A percentile compares a stretch with the other conserved stretches of the same genome.
Conservation (phyloP, 64 coral and sea anemone species). For the Catalaphyllia jardinei region DNA sequence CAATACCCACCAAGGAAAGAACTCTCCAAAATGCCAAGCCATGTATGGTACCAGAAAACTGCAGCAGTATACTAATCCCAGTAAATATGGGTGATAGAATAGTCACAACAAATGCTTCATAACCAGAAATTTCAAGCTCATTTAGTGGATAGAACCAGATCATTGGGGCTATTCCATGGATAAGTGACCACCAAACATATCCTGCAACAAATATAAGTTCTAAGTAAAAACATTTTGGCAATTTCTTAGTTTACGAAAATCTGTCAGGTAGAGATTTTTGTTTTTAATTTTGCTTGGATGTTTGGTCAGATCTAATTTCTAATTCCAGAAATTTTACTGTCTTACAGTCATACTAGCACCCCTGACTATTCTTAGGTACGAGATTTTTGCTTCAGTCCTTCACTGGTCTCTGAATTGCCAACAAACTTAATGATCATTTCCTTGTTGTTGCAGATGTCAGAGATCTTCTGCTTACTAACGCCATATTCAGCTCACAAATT, state of each 20-base stretch:
- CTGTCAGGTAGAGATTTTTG: no score
- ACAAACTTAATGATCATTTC: not conserved
- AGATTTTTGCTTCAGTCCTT: not conserved
- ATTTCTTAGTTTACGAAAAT: no score
- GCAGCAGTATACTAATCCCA: constrained; percentile 53
- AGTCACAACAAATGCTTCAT: constrained; percentile 84
- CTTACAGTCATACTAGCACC: no score
- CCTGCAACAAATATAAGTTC: constrained; percentile 34
- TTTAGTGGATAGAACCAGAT: constrained; percentile 99
- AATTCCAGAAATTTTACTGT: no score
- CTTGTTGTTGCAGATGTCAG: not conserved
- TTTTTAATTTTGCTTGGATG: no score
- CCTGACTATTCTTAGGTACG: no score
- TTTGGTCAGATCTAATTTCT: no score
- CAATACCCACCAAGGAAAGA: constrained; percentile 77
- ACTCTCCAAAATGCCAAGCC: constrained; percentile 70
- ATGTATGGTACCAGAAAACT: constrained; percentile 68
- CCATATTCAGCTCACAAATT: constrained; percentile 19
- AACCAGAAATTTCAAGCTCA: constrained; percentile 96
- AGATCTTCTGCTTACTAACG: constrained; percentile 12
- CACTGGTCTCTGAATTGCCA: not conserved
- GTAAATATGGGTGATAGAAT: constrained; percentile 83
- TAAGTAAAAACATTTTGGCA: not conserved
- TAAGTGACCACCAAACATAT: constrained; percentile 94
- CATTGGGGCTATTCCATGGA: constrained; percentile 89